Percentiles rank a stretch among this genome's conserved stretches.
Evolutionary conservation across 2,113 vertebrate species (phyloP).

Genomic region (Psettodes erumei): DNA sequence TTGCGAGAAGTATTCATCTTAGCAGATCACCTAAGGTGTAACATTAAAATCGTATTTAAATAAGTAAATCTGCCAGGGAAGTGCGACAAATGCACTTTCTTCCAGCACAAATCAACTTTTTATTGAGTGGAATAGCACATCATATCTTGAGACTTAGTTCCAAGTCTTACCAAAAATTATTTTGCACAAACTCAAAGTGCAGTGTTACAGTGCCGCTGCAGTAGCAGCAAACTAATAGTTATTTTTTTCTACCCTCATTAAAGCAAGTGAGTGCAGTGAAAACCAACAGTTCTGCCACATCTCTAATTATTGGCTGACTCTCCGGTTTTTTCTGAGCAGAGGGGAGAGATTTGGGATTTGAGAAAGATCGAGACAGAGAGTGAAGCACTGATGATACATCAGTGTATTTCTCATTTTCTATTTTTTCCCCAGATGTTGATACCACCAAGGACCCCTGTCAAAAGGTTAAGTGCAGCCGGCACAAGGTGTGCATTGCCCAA

Average conservation of each 20-base stretch:
- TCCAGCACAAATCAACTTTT: not conserved
- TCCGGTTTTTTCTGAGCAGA: constrained; percentile 22
- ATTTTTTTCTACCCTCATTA: not conserved
- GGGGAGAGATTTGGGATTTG: constrained; percentile 19
- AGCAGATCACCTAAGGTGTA: constrained; percentile 1
- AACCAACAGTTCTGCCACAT: constrained; percentile 5
- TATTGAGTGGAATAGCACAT: not conserved
- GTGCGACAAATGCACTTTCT: not conserved
- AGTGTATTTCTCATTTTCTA: constrained; percentile 28
- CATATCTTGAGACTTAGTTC: not conserved
- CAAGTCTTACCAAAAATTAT: no score
- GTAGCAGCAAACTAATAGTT: no score
- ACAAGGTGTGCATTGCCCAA: constrained; percentile 96
- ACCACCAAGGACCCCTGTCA: constrained; percentile 99
- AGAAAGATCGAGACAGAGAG: not conserved
- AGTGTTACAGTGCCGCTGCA: no score
- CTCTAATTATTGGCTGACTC: constrained; percentile 9
- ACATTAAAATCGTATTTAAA: not conserved
- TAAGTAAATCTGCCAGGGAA: constrained; percentile 8
- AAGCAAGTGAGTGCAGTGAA: constrained; percentile 10
- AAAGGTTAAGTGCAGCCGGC: constrained; percentile 97
- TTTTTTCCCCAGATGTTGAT: constrained; percentile 86
- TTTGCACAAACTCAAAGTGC: not conserved
- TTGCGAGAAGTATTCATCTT: constrained; percentile 14
- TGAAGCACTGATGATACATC: constrained; percentile 6